Percentiles rank a stretch among this genome's conserved stretches.
phyloP scores from a whole-genome alignment of 2,113 vertebrate species.

The Puntigrus tetrazona region DNA sequence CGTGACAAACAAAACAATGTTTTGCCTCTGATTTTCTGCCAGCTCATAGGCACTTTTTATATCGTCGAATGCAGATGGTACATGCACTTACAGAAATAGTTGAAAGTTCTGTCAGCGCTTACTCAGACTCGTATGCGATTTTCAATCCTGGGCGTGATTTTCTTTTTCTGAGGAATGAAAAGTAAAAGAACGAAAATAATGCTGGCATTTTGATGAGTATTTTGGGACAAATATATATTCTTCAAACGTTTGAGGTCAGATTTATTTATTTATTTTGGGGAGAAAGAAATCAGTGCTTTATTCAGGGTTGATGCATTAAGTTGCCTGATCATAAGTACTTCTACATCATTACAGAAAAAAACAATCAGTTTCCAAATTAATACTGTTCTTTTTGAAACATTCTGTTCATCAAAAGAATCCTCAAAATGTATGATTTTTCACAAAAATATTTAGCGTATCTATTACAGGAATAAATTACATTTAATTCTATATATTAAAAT shows the following conservation, averaged over 20 bases:
- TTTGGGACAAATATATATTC: neutral
- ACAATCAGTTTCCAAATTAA: neutral
- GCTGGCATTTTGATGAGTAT: neutral
- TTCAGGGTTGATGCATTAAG: neutral
- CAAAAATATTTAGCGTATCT: neutral
- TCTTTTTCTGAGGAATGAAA: neutral
- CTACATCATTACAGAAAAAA: neutral
- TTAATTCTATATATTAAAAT: neutral
- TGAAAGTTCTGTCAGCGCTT: neutral
- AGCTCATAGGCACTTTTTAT: neutral
- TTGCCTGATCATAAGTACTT: neutral
- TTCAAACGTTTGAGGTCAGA: neutral
- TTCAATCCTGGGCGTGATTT: neutral
- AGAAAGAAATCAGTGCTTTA: neutral
- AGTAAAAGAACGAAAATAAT: neutral
- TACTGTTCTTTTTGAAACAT: neutral
- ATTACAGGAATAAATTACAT: neutral
- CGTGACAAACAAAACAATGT: constrained; percentile 26
- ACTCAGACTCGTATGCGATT: neutral
- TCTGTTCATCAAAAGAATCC: neutral
- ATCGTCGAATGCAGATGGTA: constrained; percentile 2
- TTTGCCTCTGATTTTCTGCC: neutral
- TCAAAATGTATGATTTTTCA: neutral
- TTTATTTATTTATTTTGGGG: too few species aligned
- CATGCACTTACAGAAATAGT: neutral